Conservation (phyloP, 2,888 invertebrate genomes). For the Mythimna pallens region DNA sequence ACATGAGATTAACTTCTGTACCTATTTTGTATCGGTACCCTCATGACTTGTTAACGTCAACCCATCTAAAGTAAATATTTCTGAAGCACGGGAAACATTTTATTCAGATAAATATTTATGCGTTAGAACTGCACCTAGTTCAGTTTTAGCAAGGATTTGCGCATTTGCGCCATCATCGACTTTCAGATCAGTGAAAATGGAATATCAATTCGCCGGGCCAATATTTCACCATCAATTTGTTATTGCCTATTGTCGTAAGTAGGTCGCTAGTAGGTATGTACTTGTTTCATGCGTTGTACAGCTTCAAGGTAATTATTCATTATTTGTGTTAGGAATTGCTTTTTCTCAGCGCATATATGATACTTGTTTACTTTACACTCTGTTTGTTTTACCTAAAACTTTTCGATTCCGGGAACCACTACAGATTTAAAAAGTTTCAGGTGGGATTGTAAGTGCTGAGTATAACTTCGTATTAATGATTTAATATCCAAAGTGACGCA, state of each 20-base stretch:
- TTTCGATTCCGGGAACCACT: constrained; percentile 1
- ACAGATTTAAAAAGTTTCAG: constrained; percentile 15
- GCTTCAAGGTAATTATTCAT: constrained; percentile 6
- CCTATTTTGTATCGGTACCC: neutral
- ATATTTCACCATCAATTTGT: constrained; percentile 24
- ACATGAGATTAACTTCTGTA: too few relatives aligned
- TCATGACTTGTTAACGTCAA: neutral
- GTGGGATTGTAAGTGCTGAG: neutral
- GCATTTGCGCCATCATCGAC: neutral
- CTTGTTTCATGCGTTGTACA: neutral
- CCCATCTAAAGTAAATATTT: constrained; percentile 4
- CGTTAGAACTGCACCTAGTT: constrained; percentile 16
- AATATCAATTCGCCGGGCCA: constrained; percentile 11
- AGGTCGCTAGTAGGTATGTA: neutral
- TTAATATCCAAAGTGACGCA: too few relatives aligned
- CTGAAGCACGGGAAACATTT: neutral
- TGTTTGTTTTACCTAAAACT: constrained; percentile 36
- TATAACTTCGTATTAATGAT: neutral
- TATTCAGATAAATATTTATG: constrained; percentile 15
- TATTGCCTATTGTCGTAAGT: neutral
- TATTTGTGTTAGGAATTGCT: constrained; percentile 7
- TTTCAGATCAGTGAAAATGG: constrained; percentile 6
- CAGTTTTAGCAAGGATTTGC: constrained; percentile 26
- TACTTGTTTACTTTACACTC: constrained; percentile 15
- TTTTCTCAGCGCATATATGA: constrained; percentile 22